phyloP scores from a whole-genome alignment of 2,888 invertebrate genomes.

The Apamea sordens region DNA sequence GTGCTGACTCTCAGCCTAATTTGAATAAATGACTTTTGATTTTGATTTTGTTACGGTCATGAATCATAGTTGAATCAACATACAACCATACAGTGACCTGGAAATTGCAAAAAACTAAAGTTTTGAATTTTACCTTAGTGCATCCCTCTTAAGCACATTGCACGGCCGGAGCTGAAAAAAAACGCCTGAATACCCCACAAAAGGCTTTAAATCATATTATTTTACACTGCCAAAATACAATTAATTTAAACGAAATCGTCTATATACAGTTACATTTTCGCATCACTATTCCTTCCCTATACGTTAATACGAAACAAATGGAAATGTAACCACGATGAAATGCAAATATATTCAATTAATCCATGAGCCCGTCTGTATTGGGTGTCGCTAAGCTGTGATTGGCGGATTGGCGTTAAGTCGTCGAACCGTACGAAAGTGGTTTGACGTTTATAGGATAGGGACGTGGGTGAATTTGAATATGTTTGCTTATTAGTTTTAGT shows the following conservation, averaged over 20 bases:
- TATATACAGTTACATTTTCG: slow-evolving; percentile 12
- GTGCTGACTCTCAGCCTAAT: too few species aligned
- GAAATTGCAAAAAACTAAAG: too few species aligned
- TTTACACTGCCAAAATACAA: slow-evolving; percentile 11
- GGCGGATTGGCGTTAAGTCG: slow-evolving; percentile 89
- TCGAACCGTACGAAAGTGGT: slow-evolving; percentile 81
- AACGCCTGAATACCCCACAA: neutral
- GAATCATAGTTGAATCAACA: too few species aligned
- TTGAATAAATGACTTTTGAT: too few species aligned
- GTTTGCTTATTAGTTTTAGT: slow-evolving; percentile 83
- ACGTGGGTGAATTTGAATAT: slow-evolving; percentile 79
- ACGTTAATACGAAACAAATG: slow-evolving; percentile 86
- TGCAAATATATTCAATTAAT: slow-evolving; percentile 90
- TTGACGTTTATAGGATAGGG: slow-evolving; percentile 80
- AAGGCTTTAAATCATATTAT: slow-evolving; percentile 11
- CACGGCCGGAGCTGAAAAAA: neutral
- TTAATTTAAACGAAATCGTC: slow-evolving; percentile 17
- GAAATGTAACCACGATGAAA: slow-evolving; percentile 85
- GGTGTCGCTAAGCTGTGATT: slow-evolving; percentile 88
- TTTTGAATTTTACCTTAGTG: too few species aligned
- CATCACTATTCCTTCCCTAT: slow-evolving; percentile 37
- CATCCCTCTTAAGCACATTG: neutral
- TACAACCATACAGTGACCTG: too few species aligned
- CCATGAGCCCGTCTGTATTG: slow-evolving; percentile 85
- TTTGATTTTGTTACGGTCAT: too few species aligned